Conservation (phyloP, 2,797 vertebrate genomes). For the Sebastes itinus region DNA sequence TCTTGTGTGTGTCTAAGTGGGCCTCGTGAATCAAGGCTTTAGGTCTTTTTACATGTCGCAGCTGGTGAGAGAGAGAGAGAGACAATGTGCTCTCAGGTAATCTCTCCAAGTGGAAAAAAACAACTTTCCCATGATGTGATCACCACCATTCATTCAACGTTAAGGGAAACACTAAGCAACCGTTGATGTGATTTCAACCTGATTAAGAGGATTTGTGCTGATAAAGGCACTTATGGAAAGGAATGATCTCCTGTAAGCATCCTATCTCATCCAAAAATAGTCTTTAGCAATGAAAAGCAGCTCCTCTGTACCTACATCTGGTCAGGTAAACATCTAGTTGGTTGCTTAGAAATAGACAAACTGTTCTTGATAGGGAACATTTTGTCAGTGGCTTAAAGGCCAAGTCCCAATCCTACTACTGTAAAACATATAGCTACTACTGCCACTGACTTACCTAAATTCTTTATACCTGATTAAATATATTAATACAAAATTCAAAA, state of each 20-base stretch:
- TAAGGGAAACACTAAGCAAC: conserved; percentile 7
- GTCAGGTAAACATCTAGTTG: conserved; percentile 17
- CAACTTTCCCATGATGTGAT: conserved; percentile 69
- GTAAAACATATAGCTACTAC: neutral
- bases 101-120: conserved; percentile 61
- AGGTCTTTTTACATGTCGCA: conserved; percentile 70
- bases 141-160: conserved; percentile 11
- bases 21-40: conserved; percentile 59
- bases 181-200: neutral
- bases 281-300: neutral
- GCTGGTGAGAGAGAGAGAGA: conserved; percentile 55
- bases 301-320: conserved; percentile 13
- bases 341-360: conserved; percentile 19
- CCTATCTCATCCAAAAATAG: conserved; percentile 12
- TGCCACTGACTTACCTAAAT: neutral
- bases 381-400: neutral
- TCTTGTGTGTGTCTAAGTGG: conserved; percentile 35
- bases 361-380: neutral
- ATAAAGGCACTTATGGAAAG: conserved; percentile 14
- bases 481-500: neutral
- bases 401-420: neutral
- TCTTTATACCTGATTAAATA: neutral
- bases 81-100: conserved; percentile 56
- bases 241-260: neutral
- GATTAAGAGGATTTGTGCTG: conserved; percentile 30